These are phyloP conservation scores for Anguilla rostrata DNA, from an alignment of 2,113 vertebrate genomes.

Conservation along the genomic window DNA sequence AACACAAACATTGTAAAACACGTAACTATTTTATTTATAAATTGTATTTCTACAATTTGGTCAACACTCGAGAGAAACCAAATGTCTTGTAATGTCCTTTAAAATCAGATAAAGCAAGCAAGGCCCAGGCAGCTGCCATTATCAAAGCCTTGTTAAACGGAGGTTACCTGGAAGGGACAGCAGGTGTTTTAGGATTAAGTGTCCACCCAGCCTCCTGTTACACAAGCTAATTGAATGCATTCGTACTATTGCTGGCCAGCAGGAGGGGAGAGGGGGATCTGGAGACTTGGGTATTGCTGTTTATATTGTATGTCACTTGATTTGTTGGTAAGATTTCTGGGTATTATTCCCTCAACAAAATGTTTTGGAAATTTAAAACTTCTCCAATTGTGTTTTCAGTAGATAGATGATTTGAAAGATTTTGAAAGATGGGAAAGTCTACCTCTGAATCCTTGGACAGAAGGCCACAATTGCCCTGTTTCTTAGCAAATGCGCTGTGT, in stretches of 20 bases:
- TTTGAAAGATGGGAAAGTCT: background rate
- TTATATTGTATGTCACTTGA: background rate
- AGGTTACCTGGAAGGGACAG: conserved; percentile 57
- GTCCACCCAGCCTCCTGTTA: conserved; percentile 66
- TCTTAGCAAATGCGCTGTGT: background rate
- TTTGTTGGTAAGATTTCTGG: background rate
- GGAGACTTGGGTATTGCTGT: too few relatives aligned
- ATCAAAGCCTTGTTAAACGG: conserved; percentile 37
- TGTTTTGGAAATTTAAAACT: background rate
- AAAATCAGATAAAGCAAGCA: conserved; percentile 13
- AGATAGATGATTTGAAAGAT: background rate
- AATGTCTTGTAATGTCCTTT: background rate
- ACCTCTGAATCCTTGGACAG: background rate
- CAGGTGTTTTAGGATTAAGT: conserved; percentile 77
- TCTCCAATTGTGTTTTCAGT: background rate
- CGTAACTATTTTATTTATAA: too few relatives aligned
- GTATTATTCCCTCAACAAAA: background rate
- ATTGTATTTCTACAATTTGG: background rate
- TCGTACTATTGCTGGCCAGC: conserved; percentile 35
- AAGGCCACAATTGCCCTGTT: background rate
- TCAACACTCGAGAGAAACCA: background rate
- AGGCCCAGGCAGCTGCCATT: conserved; percentile 21
- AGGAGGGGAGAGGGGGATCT: conserved; percentile 4
- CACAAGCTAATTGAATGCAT: conserved; percentile 54
- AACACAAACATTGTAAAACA: too few relatives aligned